Conservation (phyloP, 1,140 invertebrate species). For the Eumeta japonica region DNA sequence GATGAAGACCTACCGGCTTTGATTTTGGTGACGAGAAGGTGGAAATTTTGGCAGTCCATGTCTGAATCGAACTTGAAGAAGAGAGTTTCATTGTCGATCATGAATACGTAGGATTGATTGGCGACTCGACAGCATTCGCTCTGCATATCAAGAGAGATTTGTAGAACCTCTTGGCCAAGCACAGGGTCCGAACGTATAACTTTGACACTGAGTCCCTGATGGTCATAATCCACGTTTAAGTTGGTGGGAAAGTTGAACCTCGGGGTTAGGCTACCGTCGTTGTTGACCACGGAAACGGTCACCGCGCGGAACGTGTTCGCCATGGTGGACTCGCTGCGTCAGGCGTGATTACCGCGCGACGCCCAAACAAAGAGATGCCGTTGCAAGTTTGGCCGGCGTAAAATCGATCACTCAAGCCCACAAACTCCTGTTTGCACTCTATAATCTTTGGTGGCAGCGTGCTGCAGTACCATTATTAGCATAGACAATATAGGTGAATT, state of each 20-base stretch:
- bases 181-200: constrained; percentile 57
- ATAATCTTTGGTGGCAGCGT: constrained; percentile 52
- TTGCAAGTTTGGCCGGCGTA: constrained; percentile 52
- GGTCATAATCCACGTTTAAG: constrained; percentile 72
- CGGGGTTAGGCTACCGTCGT: constrained; percentile 63
- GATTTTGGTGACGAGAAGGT: constrained; percentile 73
- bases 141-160: constrained; percentile 67
- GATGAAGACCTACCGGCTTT: constrained; percentile 77
- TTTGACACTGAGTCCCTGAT: constrained; percentile 72
- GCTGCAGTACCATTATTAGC: constrained; percentile 13
- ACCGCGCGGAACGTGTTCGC: constrained; percentile 70
- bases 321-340: constrained; percentile 58
- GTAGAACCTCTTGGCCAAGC: constrained; percentile 56
- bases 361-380: constrained; percentile 54
- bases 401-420: constrained; percentile 57
- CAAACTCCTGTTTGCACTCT: constrained; percentile 48
- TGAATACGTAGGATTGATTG: constrained; percentile 67
- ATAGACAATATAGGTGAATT: not conserved
- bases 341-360: constrained; percentile 29
- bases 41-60: constrained; percentile 74
- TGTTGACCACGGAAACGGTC: constrained; percentile 67
- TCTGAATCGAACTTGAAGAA: constrained; percentile 53
- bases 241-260: constrained; percentile 70
- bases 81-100: constrained; percentile 65
- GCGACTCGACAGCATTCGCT: constrained; percentile 70